These are phyloP conservation scores for Barypeithes pellucidus DNA, from an alignment of 2,888 invertebrate species.

Conservation along the genomic window DNA sequence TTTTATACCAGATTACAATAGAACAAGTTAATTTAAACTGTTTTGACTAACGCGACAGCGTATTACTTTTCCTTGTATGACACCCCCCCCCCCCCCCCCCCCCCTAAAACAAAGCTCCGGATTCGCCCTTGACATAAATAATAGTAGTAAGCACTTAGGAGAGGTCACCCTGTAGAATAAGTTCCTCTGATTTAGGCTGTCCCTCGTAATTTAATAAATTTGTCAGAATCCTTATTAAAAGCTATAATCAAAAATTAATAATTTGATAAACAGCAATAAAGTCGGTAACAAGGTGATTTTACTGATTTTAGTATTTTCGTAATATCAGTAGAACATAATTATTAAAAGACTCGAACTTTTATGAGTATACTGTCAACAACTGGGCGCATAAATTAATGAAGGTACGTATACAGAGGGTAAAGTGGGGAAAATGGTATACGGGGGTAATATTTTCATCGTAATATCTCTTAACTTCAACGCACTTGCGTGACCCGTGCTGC, in stretches of 20 bases:
- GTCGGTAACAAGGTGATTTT: constrained; percentile 16
- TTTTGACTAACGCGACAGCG: no score
- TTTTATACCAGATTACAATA: no score
- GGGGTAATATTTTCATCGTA: no score
- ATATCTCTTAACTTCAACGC: no score
- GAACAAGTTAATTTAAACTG: no score
- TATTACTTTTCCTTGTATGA: no score
- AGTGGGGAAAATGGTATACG: neutral
- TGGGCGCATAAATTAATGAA: constrained; percentile 24
- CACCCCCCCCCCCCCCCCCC: no score
- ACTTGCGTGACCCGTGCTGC: no score
- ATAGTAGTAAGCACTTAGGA: no score
- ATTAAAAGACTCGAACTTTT: constrained; percentile 16
- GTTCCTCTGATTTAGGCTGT: neutral
- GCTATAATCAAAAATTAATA: constrained; percentile 10
- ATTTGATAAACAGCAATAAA: constrained; percentile 16
- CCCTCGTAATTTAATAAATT: neutral
- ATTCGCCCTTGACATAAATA: no score
- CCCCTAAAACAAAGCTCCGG: no score
- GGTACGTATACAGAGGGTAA: neutral
- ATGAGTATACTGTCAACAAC: constrained; percentile 34
- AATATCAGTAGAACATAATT: constrained; percentile 19
- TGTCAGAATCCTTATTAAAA: neutral
- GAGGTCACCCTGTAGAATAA: no score
- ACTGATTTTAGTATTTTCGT: constrained; percentile 12